These are phyloP conservation scores for Acanthurus lineatus DNA, from an alignment of 2,797 vertebrate genomes.

Conservation along the genomic window DNA sequence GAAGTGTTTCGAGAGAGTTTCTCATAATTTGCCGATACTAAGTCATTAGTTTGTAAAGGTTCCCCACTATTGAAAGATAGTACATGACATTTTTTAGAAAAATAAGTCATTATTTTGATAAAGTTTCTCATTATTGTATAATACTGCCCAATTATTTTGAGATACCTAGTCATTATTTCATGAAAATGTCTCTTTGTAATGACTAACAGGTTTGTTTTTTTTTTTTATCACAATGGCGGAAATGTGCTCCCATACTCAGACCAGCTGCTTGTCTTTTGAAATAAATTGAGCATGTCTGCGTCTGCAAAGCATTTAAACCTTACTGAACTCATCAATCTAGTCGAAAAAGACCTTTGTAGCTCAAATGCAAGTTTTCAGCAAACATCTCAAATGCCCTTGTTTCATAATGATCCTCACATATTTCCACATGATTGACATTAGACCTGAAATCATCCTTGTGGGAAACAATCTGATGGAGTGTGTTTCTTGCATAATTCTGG, in stretches of 20 bases:
- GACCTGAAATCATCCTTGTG: conserved; percentile 9
- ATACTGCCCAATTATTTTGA: no score
- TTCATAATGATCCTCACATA: conserved; percentile 17
- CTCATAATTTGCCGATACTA: no score
- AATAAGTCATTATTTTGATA: no score
- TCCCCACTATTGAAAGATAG: no score
- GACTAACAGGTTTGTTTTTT: no score
- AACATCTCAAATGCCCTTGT: conserved; percentile 11
- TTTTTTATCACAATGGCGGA: no score
- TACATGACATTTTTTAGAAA: no score
- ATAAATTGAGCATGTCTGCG: conserved; percentile 40
- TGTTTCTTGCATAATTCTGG: conserved; percentile 37
- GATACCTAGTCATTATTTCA: no score
- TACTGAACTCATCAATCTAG: conserved; percentile 9
- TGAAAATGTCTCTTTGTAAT: no score
- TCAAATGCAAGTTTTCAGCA: background rate
- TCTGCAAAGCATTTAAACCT: conserved; percentile 18
- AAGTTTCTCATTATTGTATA: no score
- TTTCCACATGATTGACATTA: conserved; percentile 25
- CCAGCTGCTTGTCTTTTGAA: conserved; percentile 43
- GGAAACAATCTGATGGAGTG: conserved; percentile 8
- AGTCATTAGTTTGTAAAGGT: no score
- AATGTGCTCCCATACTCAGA: background rate
- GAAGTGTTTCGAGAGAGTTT: no score
- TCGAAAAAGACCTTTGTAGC: conserved; percentile 32